Evolutionary conservation across 2,113 vertebrate species (phyloP).

Genomic region (Lichenostomus cassidix): DNA sequence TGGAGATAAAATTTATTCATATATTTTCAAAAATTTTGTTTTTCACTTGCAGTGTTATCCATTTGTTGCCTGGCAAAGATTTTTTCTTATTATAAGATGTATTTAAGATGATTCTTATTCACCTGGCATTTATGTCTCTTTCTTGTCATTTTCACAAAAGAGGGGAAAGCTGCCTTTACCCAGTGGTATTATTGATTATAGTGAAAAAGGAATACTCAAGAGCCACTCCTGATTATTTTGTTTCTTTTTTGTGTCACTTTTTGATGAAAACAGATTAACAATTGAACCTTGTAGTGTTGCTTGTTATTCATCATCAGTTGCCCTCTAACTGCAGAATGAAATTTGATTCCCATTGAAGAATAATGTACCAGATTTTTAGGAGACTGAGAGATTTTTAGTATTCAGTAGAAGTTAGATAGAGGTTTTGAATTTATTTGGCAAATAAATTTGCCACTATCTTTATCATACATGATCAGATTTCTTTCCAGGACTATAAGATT

Average conservation of each 20-base stretch:
- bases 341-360: not conserved
- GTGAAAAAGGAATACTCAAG: not conserved
- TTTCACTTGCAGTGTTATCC: not conserved
- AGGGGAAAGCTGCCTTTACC: not conserved
- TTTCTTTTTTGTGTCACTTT: not conserved
- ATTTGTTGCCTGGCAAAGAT: not conserved
- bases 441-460: not conserved
- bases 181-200: not conserved
- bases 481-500: not conserved
- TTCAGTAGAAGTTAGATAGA: not conserved
- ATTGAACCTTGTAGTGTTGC: not conserved
- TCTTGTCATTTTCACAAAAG: not conserved
- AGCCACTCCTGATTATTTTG: not conserved
- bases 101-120: not conserved
- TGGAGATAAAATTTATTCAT: not conserved
- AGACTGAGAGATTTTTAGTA: not conserved
- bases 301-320: not conserved
- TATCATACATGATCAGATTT: not conserved
- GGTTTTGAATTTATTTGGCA: not conserved
- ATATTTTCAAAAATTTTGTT: not conserved
- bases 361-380: not conserved
- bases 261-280: not conserved
- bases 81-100: not conserved
- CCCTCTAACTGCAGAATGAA: not conserved
- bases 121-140: not conserved